phyloP scores from a whole-genome alignment of 2,797 vertebrate species.

The Fistularia commersonii region DNA sequence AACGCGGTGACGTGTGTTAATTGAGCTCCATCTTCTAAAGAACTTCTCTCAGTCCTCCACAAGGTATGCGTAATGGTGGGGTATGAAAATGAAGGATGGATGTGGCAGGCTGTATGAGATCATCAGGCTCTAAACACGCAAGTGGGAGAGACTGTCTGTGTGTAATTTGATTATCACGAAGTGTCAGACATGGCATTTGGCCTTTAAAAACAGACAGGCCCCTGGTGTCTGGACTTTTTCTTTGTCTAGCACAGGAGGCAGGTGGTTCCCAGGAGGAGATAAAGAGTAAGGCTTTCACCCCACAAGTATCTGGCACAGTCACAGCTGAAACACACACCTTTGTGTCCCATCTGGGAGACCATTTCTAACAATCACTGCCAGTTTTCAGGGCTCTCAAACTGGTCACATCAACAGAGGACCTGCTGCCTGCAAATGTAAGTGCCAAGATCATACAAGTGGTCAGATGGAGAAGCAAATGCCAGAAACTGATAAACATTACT shows the following conservation, averaged over 20 bases:
- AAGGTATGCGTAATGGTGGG: constrained; percentile 10
- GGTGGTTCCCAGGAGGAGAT: constrained; percentile 68
- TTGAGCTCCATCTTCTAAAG: constrained; percentile 10
- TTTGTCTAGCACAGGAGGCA: constrained; percentile 48
- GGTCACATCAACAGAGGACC: constrained; percentile 34
- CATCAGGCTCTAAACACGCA: constrained; percentile 8
- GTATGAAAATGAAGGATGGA: constrained; percentile 13
- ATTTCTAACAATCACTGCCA: constrained; percentile 51
- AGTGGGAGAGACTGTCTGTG: constrained; percentile 10
- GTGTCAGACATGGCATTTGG: constrained; percentile 37
- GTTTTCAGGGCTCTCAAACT: constrained; percentile 52
- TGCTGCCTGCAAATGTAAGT: constrained; percentile 20
- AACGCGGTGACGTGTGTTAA: constrained; percentile 11
- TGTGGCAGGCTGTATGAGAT: constrained; percentile 12
- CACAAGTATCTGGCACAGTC: constrained; percentile 58
- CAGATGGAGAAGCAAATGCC: constrained; percentile 20
- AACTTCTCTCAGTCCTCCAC: constrained; percentile 21
- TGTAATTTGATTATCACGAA: constrained; percentile 32
- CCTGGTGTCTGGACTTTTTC: background rate
- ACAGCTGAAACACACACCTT: constrained; percentile 52
- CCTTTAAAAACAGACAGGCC: constrained; percentile 18
- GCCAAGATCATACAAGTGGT: constrained; percentile 35
- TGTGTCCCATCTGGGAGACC: constrained; percentile 38
- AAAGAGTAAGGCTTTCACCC: constrained; percentile 60
- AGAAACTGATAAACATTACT: constrained; percentile 8